A percentile compares a stretch with the other conserved stretches of the same genome.
phyloP scores from a whole-genome alignment of 37 sponge, comb jelly and placozoan genomes.

The Spongia lamella region DNA sequence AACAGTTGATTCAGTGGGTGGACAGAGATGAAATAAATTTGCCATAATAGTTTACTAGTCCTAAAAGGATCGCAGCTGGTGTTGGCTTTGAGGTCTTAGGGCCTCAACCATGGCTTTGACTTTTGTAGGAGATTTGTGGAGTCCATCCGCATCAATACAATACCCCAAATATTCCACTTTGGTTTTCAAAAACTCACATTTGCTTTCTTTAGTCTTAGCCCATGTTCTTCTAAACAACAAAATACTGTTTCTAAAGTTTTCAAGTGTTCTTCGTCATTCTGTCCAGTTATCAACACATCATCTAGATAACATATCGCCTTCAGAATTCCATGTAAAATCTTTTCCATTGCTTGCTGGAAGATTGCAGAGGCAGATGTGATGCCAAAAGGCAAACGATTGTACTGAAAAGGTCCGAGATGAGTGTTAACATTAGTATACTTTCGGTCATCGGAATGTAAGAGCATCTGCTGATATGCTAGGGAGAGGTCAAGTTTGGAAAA shows the following conservation, averaged over 20 bases:
- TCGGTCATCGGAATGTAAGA: too few species aligned
- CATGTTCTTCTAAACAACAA: not conserved
- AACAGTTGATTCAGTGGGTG: slow-evolving; percentile 3
- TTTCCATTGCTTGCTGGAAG: not conserved
- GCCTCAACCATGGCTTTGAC: not conserved
- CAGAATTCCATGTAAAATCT: too few species aligned
- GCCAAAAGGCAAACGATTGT: not conserved
- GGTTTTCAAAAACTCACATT: not conserved
- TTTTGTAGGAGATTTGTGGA: not conserved
- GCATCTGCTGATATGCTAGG: too few species aligned
- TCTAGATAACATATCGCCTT: not conserved
- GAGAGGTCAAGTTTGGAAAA: too few species aligned
- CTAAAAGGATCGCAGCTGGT: slow-evolving; percentile 1
- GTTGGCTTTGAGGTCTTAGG: not conserved
- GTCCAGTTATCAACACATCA: slow-evolving; percentile 1
- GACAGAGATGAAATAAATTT: not conserved
- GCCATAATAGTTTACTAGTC: too few species aligned
- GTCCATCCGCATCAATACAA: not conserved
- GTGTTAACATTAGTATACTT: too few species aligned
- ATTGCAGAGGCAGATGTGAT: not conserved
- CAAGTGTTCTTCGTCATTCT: slow-evolving; percentile 1
- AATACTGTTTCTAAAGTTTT: not conserved
- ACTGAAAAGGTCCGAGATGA: too few species aligned
- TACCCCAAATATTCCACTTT: not conserved
- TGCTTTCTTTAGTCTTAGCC: not conserved